Percentiles rank a stretch among this genome's conserved stretches.
phyloP scores from a whole-genome alignment of 2,888 invertebrate species.

The Drosophila tanythrix region DNA sequence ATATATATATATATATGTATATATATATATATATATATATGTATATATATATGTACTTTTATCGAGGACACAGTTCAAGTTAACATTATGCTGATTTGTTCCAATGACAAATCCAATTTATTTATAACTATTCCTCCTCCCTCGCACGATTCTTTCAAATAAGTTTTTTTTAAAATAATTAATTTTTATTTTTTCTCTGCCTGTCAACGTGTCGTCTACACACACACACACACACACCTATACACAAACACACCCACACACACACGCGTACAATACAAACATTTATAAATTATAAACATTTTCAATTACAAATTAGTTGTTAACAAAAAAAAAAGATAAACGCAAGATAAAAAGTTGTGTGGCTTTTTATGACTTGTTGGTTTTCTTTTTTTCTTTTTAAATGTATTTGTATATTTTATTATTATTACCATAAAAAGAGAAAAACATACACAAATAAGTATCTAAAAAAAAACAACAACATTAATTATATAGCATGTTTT shows the following conservation, averaged over 20 bases:
- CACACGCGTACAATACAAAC: constrained; percentile 37
- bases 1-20: constrained; percentile 27
- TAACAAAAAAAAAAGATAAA: constrained; percentile 16
- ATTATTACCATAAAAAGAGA: background rate
- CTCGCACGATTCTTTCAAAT: constrained; percentile 25
- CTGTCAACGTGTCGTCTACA: constrained; percentile 49
- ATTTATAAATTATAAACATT: constrained; percentile 54
- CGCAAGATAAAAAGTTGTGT: constrained; percentile 13
- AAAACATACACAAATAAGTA: constrained; percentile 10
- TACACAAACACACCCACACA: constrained; percentile 19
- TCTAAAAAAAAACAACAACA: constrained; percentile 15
- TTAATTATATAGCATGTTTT: constrained; percentile 58
- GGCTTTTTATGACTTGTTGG: constrained; percentile 11
- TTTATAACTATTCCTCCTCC: constrained; percentile 25
- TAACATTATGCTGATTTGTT: constrained; percentile 80
- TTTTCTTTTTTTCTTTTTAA: constrained; percentile 1
- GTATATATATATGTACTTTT: constrained; percentile 34
- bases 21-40: no score
- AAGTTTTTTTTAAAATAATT: constrained; percentile 33
- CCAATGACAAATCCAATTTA: constrained; percentile 39
- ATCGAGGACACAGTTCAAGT: constrained; percentile 81
- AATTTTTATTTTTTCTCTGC: constrained; percentile 30
- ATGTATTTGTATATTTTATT: constrained; percentile 27
- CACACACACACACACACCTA: constrained; percentile 16
- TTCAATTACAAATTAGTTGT: constrained; percentile 66